phyloP scores from a whole-genome alignment of 2,888 invertebrate genomes.

The Drosophila buzzatii region DNA sequence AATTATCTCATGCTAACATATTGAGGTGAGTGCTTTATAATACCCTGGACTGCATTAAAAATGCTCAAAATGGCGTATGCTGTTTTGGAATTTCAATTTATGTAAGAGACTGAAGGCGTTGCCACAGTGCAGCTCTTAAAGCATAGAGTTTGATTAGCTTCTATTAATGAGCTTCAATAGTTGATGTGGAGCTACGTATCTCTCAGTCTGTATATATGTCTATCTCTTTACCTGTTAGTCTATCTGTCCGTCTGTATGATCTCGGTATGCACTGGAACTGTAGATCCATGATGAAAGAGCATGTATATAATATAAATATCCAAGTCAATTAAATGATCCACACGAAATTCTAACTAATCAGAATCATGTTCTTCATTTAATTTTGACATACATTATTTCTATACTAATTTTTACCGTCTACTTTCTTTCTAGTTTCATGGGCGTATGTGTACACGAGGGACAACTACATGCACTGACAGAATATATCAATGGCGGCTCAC shows the following conservation, averaged over 20 bases:
- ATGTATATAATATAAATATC: no score
- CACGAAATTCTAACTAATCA: no score
- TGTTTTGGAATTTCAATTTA: not conserved
- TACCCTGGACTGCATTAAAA: not conserved
- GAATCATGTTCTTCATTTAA: no score
- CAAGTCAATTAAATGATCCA: no score
- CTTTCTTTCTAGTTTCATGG: slow-evolving; percentile 91
- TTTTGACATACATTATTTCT: no score
- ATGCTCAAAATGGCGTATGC: not conserved
- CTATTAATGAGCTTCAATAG: not conserved
- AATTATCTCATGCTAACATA: slow-evolving; percentile 97
- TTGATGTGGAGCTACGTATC: no score
- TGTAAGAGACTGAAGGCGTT: not conserved
- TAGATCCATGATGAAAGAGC: not conserved
- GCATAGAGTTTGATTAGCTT: not conserved
- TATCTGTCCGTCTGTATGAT: not conserved
- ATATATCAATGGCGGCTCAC: slow-evolving; percentile 97
- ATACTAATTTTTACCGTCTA: not conserved
- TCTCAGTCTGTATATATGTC: not conserved
- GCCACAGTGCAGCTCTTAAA: not conserved
- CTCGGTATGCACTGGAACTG: no score
- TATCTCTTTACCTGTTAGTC: not conserved
- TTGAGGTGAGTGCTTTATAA: slow-evolving; percentile 88
- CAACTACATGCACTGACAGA: slow-evolving; percentile 98
- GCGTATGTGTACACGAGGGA: slow-evolving; percentile 98